phyloP scores from a whole-genome alignment of 1,140 invertebrate genomes.

The Andricus grossulariae region DNA sequence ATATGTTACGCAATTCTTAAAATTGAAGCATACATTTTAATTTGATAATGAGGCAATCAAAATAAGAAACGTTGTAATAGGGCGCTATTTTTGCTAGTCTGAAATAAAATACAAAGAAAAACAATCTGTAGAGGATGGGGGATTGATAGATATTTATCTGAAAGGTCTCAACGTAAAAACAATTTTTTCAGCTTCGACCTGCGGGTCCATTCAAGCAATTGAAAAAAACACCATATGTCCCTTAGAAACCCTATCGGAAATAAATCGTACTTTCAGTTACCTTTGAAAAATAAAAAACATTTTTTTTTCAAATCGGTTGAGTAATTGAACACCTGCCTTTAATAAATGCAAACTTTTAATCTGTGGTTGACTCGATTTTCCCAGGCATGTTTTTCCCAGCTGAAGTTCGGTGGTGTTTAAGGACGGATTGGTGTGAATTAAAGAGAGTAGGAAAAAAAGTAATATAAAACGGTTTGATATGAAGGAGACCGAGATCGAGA shows the following conservation, averaged over 20 bases:
- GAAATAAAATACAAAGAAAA: no score
- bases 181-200: slow-evolving; percentile 35
- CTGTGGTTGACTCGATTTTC: slow-evolving; percentile 63
- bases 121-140: no score
- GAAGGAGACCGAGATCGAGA: slow-evolving; percentile 32
- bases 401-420: slow-evolving; percentile 49
- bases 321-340: not conserved
- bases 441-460: not conserved
- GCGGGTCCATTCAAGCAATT: slow-evolving; percentile 61
- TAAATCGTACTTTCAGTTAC: not conserved
- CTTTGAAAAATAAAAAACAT: not conserved
- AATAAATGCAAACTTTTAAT: slow-evolving; percentile 3
- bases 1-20: no score
- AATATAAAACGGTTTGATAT: slow-evolving; percentile 7
- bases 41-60: no score
- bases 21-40: no score
- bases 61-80: no score
- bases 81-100: not conserved
- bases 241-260: not conserved
- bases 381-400: slow-evolving; percentile 64
- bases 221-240: slow-evolving; percentile 48
- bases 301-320: not conserved
- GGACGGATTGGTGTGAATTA: not conserved
- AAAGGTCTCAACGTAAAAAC: no score
- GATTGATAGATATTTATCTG: no score